These are phyloP conservation scores for Typhlomys cinereus DNA, from an alignment of 2,113 vertebrate species.

Conservation along the genomic window DNA sequence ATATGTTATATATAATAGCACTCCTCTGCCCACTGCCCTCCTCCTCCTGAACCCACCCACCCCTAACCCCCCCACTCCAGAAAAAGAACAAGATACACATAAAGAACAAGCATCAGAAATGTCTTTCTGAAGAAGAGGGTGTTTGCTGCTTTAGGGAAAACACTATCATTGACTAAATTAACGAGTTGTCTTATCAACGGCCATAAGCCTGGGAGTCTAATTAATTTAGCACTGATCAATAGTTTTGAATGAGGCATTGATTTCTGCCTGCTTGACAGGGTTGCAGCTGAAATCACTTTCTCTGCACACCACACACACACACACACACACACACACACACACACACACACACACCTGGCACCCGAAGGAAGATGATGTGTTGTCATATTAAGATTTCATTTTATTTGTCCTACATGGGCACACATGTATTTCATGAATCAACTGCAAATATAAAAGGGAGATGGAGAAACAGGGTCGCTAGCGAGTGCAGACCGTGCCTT, in stretches of 20 bases:
- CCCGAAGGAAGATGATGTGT: not conserved
- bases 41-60: not conserved
- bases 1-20: not conserved
- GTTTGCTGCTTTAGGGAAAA: slow-evolving; percentile 91
- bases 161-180: slow-evolving; percentile 92
- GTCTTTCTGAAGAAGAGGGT: slow-evolving; percentile 88
- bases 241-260: slow-evolving; percentile 91
- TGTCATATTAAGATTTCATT: slow-evolving; percentile 66
- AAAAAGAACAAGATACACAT: slow-evolving; percentile 2
- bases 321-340: not conserved
- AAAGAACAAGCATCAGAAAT: slow-evolving; percentile 75
- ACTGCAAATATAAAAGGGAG: slow-evolving; percentile 15
- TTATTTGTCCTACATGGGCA: not conserved
- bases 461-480: not conserved
- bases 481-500: not conserved
- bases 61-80: not conserved
- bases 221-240: slow-evolving; percentile 93
- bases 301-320: not conserved
- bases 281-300: slow-evolving; percentile 79
- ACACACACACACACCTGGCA: not conserved
- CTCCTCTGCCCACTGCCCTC: not conserved
- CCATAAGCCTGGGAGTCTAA: slow-evolving; percentile 91
- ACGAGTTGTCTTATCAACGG: slow-evolving; percentile 92
- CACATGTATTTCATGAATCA: slow-evolving; percentile 58
- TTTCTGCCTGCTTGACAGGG: slow-evolving; percentile 84